phyloP scores from a whole-genome alignment of 2,113 vertebrate genomes.

The Mirounga angustirostris region DNA sequence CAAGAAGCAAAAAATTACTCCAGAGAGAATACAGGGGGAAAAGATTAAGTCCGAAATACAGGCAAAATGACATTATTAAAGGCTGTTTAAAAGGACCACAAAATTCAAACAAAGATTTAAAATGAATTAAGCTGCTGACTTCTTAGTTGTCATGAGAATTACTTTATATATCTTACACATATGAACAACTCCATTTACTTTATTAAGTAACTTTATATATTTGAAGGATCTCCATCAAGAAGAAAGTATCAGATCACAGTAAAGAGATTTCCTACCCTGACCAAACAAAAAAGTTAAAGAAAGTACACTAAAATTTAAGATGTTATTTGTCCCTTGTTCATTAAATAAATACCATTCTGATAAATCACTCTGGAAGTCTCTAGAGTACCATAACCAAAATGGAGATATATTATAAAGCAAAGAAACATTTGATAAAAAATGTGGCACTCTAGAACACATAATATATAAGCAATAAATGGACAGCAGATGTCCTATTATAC shows the following conservation, averaged over 20 bases:
- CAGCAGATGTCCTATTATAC: conserved; percentile 82
- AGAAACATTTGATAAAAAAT: conserved; percentile 83
- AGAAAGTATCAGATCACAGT: conserved; percentile 21
- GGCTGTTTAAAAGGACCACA: not conserved
- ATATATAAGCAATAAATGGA: conserved; percentile 83
- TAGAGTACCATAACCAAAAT: conserved; percentile 79
- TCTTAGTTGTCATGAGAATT: conserved; percentile 12
- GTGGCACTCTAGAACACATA: conserved; percentile 80
- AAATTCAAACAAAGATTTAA: conserved; percentile 10
- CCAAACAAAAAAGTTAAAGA: conserved; percentile 30
- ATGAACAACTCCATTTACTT: not conserved
- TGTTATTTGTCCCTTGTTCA: conserved; percentile 61
- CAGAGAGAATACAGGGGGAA: not conserved
- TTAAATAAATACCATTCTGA: conserved; percentile 69
- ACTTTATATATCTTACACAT: not conserved
- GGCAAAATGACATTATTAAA: conserved; percentile 2
- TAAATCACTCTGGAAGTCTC: conserved; percentile 79
- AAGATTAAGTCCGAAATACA: not conserved
- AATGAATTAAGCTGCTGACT: conserved; percentile 51
- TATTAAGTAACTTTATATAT: conserved; percentile 52
- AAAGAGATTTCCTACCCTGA: conserved; percentile 40
- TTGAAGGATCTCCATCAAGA: conserved; percentile 15
- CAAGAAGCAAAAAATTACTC: not conserved
- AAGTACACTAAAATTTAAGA: conserved; percentile 70
- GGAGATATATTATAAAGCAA: conserved; percentile 79